A percentile compares a stretch with the other conserved stretches of the same genome.
These are phyloP conservation scores for Anastrepha ludens DNA, from an alignment of 1,140 invertebrate species.

Conservation along the genomic window DNA sequence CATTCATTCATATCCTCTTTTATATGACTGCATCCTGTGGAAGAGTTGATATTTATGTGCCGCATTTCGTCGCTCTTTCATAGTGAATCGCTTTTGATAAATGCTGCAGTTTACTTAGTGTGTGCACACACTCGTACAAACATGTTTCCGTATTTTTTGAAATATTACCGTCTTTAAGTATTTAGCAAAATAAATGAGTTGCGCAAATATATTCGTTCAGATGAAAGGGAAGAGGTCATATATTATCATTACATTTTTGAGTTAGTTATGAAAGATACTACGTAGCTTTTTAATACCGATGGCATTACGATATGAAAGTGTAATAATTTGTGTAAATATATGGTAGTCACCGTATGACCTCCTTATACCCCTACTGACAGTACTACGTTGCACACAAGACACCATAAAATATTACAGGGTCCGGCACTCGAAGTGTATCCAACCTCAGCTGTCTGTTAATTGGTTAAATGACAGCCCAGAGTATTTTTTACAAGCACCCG, in stretches of 20 bases:
- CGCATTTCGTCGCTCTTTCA: conserved; percentile 28
- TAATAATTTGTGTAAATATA: too few relatives aligned
- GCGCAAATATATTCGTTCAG: conserved; percentile 25
- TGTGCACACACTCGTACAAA: not conserved
- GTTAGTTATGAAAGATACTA: not conserved
- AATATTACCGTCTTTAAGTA: conserved; percentile 22
- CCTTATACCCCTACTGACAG: too few relatives aligned
- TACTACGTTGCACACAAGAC: too few relatives aligned
- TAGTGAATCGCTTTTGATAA: conserved; percentile 29
- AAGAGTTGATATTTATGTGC: conserved; percentile 46
- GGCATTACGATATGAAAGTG: not conserved
- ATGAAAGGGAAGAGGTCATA: conserved; percentile 1
- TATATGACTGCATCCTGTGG: conserved; percentile 39
- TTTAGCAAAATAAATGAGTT: conserved; percentile 42
- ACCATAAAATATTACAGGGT: too few relatives aligned
- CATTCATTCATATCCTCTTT: conserved; percentile 44
- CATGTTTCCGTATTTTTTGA: not conserved
- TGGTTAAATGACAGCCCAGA: too few relatives aligned
- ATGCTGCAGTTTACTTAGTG: conserved; percentile 28
- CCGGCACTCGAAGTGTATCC: too few relatives aligned
- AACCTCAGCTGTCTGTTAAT: too few relatives aligned
- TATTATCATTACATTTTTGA: conserved; percentile 26
- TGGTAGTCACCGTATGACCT: too few relatives aligned
- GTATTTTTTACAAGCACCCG: too few relatives aligned
- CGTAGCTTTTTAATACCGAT: not conserved